Conservation (phyloP, 2,113 vertebrate genomes). For the Octodon degus region DNA sequence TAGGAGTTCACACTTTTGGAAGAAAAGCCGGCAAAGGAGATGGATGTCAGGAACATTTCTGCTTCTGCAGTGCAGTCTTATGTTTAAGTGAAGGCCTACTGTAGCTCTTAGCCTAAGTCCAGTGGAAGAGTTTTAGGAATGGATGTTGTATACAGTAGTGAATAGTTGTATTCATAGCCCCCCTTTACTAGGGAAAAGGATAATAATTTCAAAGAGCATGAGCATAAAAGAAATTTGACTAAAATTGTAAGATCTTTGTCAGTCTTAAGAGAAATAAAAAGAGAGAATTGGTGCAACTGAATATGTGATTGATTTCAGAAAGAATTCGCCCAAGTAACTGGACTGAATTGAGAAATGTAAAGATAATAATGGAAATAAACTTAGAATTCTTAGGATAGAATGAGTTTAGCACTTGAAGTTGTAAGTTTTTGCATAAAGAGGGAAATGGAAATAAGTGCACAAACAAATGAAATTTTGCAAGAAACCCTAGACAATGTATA, state of each 20-base stretch:
- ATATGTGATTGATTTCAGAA: conserved; percentile 16
- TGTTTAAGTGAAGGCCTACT: background rate
- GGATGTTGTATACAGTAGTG: background rate
- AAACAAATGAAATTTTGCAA: background rate
- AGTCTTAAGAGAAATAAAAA: background rate
- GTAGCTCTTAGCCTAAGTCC: background rate
- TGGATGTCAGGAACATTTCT: background rate
- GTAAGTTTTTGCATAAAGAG: background rate
- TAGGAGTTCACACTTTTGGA: background rate
- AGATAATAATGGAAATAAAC: background rate
- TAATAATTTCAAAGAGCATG: conserved; percentile 52
- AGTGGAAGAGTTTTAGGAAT: background rate
- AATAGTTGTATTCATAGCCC: background rate
- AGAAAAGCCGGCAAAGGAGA: background rate
- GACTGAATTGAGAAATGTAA: conserved; percentile 15
- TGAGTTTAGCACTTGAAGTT: background rate
- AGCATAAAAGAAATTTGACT: background rate
- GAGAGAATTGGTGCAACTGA: background rate
- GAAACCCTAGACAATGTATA: background rate
- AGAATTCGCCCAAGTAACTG: background rate
- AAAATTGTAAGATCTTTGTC: conserved; percentile 14
- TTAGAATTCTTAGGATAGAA: conserved; percentile 19
- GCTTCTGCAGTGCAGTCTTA: background rate
- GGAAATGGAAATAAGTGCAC: background rate
- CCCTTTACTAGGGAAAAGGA: conserved; percentile 25